Evolutionary conservation across 2,888 invertebrate genomes (phyloP).

Genomic region (Copidosoma aretas): DNA sequence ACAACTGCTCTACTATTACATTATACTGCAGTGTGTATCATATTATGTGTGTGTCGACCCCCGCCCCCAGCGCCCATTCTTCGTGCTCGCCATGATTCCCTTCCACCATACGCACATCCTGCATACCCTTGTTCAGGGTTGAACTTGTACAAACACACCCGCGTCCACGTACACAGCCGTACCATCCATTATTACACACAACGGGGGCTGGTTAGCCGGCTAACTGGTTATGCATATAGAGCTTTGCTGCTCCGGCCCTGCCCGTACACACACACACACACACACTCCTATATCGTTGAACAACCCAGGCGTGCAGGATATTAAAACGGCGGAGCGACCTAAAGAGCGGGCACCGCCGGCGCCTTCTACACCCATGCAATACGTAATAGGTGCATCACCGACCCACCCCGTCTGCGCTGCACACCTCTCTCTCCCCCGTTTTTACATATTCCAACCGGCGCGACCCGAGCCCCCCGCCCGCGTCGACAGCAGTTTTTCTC

Average conservation of each 20-base stretch:
- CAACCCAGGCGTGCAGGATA: neutral
- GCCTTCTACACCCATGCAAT: no score
- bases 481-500: neutral
- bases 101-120: conserved; percentile 15
- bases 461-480: neutral
- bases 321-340: neutral
- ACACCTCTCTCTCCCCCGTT: neutral
- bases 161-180: neutral
- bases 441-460: neutral
- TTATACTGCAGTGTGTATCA: conserved; percentile 1
- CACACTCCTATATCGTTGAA: no score
- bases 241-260: no score
- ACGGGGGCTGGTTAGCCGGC: neutral
- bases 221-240: neutral
- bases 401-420: neutral
- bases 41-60: neutral
- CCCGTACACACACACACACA: no score
- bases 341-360: no score
- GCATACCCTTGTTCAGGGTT: neutral
- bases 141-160: neutral
- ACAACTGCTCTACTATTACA: neutral
- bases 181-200: conserved; percentile 6
- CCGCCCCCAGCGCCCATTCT: conserved; percentile 7
- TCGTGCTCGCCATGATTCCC: conserved; percentile 10
- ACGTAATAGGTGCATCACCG: neutral